Conservation (phyloP, 2,888 invertebrate species). For the Cynaeus angustus region DNA sequence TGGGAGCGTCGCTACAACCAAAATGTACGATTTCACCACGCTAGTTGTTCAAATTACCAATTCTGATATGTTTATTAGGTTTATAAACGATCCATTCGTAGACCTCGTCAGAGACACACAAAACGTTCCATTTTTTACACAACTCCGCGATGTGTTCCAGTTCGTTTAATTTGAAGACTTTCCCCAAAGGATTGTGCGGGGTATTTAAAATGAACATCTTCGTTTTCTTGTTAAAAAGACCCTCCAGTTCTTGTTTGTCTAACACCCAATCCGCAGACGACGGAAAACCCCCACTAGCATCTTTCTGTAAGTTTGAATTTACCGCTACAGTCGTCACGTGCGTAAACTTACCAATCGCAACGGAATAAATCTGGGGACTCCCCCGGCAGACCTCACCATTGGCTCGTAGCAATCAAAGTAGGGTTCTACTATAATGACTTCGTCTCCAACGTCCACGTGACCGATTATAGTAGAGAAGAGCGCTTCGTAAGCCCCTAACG, state of each 20-base stretch:
- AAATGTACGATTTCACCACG: background rate
- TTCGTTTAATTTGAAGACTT: slow-evolving; percentile 84
- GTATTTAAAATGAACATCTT: slow-evolving; percentile 98
- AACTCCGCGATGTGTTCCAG: slow-evolving; percentile 86
- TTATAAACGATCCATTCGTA: slow-evolving; percentile 98
- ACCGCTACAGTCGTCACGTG: background rate
- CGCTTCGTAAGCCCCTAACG: slow-evolving; percentile 96
- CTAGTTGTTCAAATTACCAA: slow-evolving; percentile 76
- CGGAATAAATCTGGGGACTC: slow-evolving; percentile 89
- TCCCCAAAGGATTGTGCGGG: slow-evolving; percentile 98
- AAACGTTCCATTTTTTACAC: slow-evolving; percentile 92
- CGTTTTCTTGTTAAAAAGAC: slow-evolving; percentile 89
- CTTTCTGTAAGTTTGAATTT: slow-evolving; percentile 54
- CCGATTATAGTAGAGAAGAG: slow-evolving; percentile 88
- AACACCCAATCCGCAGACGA: slow-evolving; percentile 92
- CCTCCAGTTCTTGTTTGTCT: slow-evolving; percentile 85
- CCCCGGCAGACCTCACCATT: slow-evolving; percentile 93
- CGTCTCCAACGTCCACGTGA: slow-evolving; percentile 89
- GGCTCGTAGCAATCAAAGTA: slow-evolving; percentile 99
- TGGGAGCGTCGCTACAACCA: slow-evolving; percentile 84
- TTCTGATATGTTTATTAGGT: slow-evolving; percentile 88
- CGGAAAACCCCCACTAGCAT: slow-evolving; percentile 68
- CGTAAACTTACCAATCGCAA: slow-evolving; percentile 81
- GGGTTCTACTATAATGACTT: slow-evolving; percentile 98
- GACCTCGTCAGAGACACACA: slow-evolving; percentile 97